Base-by-base conservation (phyloP, 1,140 invertebrate species). In the Megathymus violae region DNA sequence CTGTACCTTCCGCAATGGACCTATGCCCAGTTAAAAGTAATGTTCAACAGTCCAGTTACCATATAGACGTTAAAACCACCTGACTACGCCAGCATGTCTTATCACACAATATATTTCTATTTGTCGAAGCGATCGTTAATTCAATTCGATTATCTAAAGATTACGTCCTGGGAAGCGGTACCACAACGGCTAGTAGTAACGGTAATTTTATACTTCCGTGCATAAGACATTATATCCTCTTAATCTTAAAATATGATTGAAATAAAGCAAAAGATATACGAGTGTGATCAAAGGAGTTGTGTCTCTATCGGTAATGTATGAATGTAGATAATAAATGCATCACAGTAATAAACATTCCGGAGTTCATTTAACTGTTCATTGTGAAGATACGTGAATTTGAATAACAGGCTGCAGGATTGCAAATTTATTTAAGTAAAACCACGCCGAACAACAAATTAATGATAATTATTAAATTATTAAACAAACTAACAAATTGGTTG, bases 281-380 rank as follows among this genome's bases (percentile, higher is more conserved):
- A 31, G 4, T 31, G 1, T 31, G 27, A 31, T 7, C 27, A 31
- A 31, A 31, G 7, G 27, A 31, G 3, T 31, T 31, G 19, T 9
- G 9, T 31, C 27, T 7, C 27, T 9, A 31, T 31, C 9, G 4
- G 27, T 31, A 4, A 31, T 19, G 14, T 46, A 10, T 25, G 19
- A 13, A 46, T 16, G 7, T 31, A 31, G 1, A 1, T 4, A 31
- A 44, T 44, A 44, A 19, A 44, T 10, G 16, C 3, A 46, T 19
- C 16, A 11, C 19, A 46, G 19, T 25, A 46, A 46, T 46, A 9
- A 31, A 31, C 44, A 46, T 19, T n/a, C 19, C 6, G 17, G 44
- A 11, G 44, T 25, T 46, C 44, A 46, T 13, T 46, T 46, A 46
- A 46, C 44, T 46, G 44, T 46, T 46, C 17, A 22, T 31, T 31